Percentiles rank a stretch among this genome's conserved stretches.
phyloP scores from a whole-genome alignment of 30 jellyfish, hydroid and myxozoan species.

The Phacellophora camtschatica region DNA sequence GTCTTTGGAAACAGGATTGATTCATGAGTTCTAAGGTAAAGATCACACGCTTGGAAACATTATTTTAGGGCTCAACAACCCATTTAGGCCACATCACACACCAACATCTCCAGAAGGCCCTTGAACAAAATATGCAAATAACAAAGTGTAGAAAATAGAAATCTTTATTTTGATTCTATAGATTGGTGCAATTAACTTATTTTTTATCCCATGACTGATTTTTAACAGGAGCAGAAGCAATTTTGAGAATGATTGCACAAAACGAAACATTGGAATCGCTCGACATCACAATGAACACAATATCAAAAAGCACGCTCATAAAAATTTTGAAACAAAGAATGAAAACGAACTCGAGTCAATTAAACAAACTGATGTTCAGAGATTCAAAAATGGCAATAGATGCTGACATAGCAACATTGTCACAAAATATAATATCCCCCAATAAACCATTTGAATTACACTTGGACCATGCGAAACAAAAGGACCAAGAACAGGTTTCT shows the following conservation, averaged over 20 bases:
- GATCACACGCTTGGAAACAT: no score
- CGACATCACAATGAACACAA: conserved; percentile 33
- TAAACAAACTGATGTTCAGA: conserved; percentile 15
- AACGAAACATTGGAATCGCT: conserved; percentile 21
- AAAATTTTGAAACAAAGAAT: not conserved
- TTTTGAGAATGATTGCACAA: not conserved
- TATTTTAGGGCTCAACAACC: no score
- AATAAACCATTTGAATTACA: not conserved
- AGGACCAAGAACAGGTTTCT: not conserved
- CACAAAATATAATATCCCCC: not conserved
- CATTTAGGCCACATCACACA: no score
- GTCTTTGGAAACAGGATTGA: no score
- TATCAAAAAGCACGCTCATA: not conserved
- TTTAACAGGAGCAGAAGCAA: conserved; percentile 7
- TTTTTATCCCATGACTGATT: no score
- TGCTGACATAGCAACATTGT: not conserved
- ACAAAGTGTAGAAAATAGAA: no score
- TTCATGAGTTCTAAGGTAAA: no score
- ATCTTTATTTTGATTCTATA: no score
- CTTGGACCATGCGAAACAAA: conserved; percentile 7
- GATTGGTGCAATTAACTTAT: no score
- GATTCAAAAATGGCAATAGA: conserved; percentile 20
- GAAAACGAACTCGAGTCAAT: not conserved
- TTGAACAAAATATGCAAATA: no score
- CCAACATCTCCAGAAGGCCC: no score